Conservation (phyloP, 2,113 vertebrate species). For the Murina feae region DNA sequence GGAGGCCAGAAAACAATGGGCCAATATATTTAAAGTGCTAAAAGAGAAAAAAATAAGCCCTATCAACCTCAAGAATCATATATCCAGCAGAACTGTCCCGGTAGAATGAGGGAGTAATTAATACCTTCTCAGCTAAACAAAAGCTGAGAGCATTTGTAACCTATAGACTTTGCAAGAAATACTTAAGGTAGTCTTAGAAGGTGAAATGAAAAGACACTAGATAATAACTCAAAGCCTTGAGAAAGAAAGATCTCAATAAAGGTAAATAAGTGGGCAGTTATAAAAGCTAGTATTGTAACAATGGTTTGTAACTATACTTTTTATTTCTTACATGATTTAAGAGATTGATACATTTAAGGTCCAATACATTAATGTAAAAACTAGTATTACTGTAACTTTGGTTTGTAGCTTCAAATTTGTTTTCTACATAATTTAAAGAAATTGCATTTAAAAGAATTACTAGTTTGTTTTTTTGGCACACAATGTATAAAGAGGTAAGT, state of each 20-base stretch:
- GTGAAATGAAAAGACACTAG: too few relatives aligned
- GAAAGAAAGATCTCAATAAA: too few relatives aligned
- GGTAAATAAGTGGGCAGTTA: too few relatives aligned
- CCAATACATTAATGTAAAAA: too few relatives aligned
- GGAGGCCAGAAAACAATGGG: not conserved
- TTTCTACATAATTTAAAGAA: not conserved
- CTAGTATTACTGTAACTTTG: not conserved
- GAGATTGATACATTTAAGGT: too few relatives aligned
- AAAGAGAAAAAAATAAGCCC: not conserved
- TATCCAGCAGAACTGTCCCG: not conserved
- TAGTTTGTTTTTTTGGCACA: not conserved
- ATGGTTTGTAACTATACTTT: too few relatives aligned
- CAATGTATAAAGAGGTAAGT: not conserved
- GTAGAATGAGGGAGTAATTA: not conserved
- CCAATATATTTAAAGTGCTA: not conserved
- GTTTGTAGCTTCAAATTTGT: not conserved
- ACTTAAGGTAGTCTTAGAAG: too few relatives aligned
- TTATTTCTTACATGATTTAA: too few relatives aligned
- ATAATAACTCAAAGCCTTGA: too few relatives aligned
- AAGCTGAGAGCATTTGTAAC: not conserved
- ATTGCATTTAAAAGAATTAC: not conserved
- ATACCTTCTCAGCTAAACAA: not conserved
- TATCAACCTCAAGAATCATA: not conserved
- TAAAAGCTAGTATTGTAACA: too few relatives aligned
- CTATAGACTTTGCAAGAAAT: not conserved